A percentile compares a stretch with the other conserved stretches of the same genome.
Conservation (phyloP, 2,888 invertebrate genomes). For the Patella depressa region DNA sequence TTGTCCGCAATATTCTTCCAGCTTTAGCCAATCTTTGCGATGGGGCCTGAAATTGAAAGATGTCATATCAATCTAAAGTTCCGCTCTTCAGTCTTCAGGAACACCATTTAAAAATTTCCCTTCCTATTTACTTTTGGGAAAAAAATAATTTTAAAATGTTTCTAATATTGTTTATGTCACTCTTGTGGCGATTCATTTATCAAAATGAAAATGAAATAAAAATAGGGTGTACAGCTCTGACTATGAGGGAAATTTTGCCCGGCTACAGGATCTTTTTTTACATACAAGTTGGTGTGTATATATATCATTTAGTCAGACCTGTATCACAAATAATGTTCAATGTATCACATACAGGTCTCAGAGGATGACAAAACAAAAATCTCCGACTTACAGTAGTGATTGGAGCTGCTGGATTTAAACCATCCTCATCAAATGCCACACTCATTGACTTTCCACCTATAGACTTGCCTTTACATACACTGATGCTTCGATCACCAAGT, state of each 20-base stretch:
- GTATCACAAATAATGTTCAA: too few relatives aligned
- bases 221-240: too few relatives aligned
- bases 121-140: neutral
- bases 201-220: too few relatives aligned
- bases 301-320: too few relatives aligned
- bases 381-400: constrained; percentile 55
- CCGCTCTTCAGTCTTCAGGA: neutral
- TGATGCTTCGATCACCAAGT: neutral
- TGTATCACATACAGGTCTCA: too few relatives aligned
- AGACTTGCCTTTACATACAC: neutral
- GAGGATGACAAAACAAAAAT: too few relatives aligned
- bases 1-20: constrained; percentile 80
- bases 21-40: constrained; percentile 79
- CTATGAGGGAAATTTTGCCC: too few relatives aligned
- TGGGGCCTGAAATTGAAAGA: constrained; percentile 70
- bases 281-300: too few relatives aligned
- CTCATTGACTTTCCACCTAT: constrained; percentile 14
- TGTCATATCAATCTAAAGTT: neutral
- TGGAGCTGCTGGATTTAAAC: constrained; percentile 63
- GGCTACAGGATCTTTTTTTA: too few relatives aligned
- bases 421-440: constrained; percentile 33
- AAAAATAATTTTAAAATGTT: too few relatives aligned
- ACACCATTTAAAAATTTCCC: neutral
- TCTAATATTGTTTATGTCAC: too few relatives aligned
- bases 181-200: too few relatives aligned